These are phyloP conservation scores for Alligator sinensis DNA, from an alignment of 2,113 vertebrate genomes.

Conservation along the genomic window DNA sequence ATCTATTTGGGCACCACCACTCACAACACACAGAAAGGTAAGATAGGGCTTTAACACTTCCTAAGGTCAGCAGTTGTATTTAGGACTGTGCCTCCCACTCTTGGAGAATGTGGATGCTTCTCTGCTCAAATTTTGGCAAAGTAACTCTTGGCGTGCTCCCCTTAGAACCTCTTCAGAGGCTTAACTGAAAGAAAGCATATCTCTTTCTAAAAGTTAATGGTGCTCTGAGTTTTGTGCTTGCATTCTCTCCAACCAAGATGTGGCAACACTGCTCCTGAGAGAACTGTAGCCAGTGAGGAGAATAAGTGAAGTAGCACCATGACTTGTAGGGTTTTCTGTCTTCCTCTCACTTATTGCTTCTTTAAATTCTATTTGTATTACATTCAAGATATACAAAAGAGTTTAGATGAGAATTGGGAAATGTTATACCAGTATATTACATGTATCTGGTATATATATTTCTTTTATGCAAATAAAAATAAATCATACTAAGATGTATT, in stretches of 20 bases:
- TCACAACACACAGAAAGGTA: background rate
- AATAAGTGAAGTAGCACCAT: background rate
- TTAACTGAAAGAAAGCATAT: background rate
- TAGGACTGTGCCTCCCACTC: background rate
- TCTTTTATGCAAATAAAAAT: background rate
- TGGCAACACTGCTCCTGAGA: background rate
- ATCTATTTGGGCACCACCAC: too few relatives aligned
- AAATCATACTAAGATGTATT: background rate
- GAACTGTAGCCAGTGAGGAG: background rate
- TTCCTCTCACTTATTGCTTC: background rate
- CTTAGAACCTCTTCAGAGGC: background rate
- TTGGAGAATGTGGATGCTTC: background rate
- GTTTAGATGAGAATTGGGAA: background rate
- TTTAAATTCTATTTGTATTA: background rate
- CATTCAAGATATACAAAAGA: background rate
- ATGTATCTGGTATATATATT: background rate
- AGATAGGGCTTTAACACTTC: background rate
- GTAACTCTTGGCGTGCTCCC: background rate
- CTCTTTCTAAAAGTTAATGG: background rate
- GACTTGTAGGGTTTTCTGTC: background rate
- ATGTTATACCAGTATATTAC: background rate
- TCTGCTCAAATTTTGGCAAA: background rate
- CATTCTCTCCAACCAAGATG: background rate
- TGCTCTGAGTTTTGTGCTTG: background rate
- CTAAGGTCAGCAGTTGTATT: background rate